phyloP scores from a whole-genome alignment of 2,797 vertebrate species.

The Sebastes steindachneri region DNA sequence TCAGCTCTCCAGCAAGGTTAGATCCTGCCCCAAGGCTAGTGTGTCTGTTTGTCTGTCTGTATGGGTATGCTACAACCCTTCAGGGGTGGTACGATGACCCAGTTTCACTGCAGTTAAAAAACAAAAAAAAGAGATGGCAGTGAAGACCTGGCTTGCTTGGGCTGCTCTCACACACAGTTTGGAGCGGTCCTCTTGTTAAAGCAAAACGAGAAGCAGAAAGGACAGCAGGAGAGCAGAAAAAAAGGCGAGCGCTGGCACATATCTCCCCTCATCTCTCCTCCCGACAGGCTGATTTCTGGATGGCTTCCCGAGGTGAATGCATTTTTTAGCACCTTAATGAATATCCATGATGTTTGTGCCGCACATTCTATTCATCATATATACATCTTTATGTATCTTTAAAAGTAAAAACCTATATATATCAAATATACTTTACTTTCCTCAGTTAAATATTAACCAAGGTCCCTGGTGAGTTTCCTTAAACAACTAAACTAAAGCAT shows the following conservation, averaged over 20 bases:
- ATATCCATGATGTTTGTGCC: conserved; percentile 38
- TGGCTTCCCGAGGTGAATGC: conserved; percentile 58
- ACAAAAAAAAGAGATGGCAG: conserved; percentile 6
- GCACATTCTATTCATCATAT: conserved; percentile 21
- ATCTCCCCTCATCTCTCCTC: conserved; percentile 54
- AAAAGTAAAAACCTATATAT: conserved; percentile 37
- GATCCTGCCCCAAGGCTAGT: conserved; percentile 46
- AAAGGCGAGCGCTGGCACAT: conserved; percentile 39
- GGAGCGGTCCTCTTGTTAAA: conserved; percentile 51
- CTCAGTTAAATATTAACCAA: conserved; percentile 31
- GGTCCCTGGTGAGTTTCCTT: conserved; percentile 1
- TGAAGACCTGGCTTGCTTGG: conserved; percentile 39
- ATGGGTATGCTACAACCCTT: conserved; percentile 48
- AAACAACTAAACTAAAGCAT: conserved; percentile 7
- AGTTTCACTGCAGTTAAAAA: conserved; percentile 44
- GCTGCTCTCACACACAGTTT: conserved; percentile 40
- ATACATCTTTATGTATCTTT: conserved; percentile 49
- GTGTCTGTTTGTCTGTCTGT: conserved; percentile 45
- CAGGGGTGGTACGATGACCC: conserved; percentile 65
- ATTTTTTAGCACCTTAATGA: conserved; percentile 65
- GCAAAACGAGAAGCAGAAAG: conserved; percentile 43
- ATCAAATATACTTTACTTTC: conserved; percentile 30
- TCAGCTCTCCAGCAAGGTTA: conserved; percentile 49
- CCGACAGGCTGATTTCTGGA: conserved; percentile 61
- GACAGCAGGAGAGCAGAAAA: conserved; percentile 47